These are phyloP conservation scores for Eumerus sabulonum DNA, from an alignment of 2,888 invertebrate species.

Conservation along the genomic window DNA sequence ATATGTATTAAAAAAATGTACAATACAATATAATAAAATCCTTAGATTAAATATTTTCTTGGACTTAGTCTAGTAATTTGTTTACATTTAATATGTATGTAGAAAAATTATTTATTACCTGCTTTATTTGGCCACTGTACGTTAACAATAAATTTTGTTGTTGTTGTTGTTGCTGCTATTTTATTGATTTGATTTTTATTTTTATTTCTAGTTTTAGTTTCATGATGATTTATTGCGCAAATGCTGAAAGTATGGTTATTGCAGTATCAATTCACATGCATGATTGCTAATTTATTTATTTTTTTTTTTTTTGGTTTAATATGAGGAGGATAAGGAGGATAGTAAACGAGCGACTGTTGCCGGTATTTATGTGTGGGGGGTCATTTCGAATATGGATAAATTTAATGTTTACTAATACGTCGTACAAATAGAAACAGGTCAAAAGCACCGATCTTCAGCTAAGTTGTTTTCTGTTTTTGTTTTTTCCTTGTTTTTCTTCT, in stretches of 20 bases:
- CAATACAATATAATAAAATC: constrained; percentile 58
- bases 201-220: constrained; percentile 19
- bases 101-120: constrained; percentile 71
- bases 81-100: constrained; percentile 53
- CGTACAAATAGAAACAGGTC: constrained; percentile 79
- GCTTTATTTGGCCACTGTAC: constrained; percentile 74
- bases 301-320: constrained; percentile 36
- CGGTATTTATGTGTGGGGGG: constrained; percentile 37
- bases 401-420: constrained; percentile 75
- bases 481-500: constrained; percentile 70
- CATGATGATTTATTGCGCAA: constrained; percentile 32
- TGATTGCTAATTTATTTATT: constrained; percentile 49
- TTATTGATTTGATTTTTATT: constrained; percentile 34
- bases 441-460: constrained; percentile 80
- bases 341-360: constrained; percentile 21
- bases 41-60: constrained; percentile 45
- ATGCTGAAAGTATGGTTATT: constrained; percentile 55
- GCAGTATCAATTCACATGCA: constrained; percentile 61
- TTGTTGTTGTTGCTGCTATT: constrained; percentile 55
- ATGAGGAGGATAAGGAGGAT: neutral
- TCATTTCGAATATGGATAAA: constrained; percentile 55
- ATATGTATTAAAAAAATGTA: constrained; percentile 50
- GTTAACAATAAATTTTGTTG: constrained; percentile 70
- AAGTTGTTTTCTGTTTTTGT: constrained; percentile 73
- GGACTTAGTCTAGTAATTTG: constrained; percentile 48